Percentiles rank a stretch among this genome's conserved stretches.
Conservation (phyloP, 2,113 vertebrate species). For the Melanocharis versteri region DNA sequence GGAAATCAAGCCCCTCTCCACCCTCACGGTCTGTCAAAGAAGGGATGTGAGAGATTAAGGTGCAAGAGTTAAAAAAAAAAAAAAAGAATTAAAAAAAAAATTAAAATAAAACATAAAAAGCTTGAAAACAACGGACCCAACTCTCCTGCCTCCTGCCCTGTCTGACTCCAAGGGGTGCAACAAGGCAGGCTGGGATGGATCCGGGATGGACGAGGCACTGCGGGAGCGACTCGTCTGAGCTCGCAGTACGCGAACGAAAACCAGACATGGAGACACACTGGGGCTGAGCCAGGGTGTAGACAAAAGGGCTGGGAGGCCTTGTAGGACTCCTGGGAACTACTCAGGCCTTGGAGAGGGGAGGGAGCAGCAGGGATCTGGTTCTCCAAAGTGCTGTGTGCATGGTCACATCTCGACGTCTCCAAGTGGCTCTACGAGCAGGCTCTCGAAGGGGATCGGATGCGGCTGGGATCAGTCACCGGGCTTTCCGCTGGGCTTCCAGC, state of each 20-base stretch:
- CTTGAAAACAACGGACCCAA: neutral
- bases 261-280: neutral
- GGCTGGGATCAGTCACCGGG: neutral
- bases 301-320: neutral
- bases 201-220: neutral
- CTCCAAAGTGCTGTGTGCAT: slow-evolving; percentile 66
- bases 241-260: neutral
- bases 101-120: neutral
- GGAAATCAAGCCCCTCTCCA: slow-evolving; percentile 38
- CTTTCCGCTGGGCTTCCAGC: neutral
- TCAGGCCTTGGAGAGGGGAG: slow-evolving; percentile 14
- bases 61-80: slow-evolving; percentile 51
- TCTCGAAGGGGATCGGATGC: neutral
- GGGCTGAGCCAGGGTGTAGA: neutral
- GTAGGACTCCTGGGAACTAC: neutral
- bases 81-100: neutral
- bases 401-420: slow-evolving; percentile 42
- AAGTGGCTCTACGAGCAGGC: neutral
- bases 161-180: neutral
- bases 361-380: slow-evolving; percentile 60
- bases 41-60: slow-evolving; percentile 64
- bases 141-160: neutral
- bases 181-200: fast-evolving
- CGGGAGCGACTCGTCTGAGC: neutral
- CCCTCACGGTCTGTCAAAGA: neutral